Evolutionary conservation across 2,888 invertebrate genomes (phyloP).

Genomic region (Arctia plantaginis): DNA sequence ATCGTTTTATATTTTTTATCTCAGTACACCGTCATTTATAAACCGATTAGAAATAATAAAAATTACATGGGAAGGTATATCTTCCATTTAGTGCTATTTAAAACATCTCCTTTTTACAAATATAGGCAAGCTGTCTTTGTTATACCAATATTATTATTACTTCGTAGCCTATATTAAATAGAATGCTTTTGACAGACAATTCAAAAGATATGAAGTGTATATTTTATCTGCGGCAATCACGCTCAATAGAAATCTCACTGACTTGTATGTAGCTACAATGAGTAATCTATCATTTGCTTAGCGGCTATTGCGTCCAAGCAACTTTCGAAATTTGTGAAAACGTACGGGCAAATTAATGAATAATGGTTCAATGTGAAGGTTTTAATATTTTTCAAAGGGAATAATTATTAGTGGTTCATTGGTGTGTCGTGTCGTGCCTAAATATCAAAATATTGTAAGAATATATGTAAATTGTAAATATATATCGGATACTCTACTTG

Average conservation of each 20-base stretch:
- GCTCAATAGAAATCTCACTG: background rate
- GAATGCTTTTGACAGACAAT: background rate
- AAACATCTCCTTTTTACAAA: too few relatives aligned
- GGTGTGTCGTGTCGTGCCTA: conserved; percentile 43
- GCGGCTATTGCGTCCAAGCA: background rate
- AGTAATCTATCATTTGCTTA: too few relatives aligned
- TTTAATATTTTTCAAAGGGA: conserved; percentile 1
- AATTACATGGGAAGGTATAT: too few relatives aligned
- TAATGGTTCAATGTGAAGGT: background rate
- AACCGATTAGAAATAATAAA: too few relatives aligned
- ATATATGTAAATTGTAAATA: conserved; percentile 56
- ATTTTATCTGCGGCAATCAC: too few relatives aligned
- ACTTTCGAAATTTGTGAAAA: background rate
- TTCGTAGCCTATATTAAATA: background rate
- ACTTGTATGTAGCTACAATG: background rate
- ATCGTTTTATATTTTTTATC: background rate
- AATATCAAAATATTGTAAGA: conserved; percentile 44
- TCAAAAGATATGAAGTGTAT: background rate
- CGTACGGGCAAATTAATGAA: background rate
- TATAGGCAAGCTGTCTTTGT: background rate
- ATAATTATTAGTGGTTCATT: background rate
- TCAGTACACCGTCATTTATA: too few relatives aligned
- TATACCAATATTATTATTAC: background rate
- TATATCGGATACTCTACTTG: conserved; percentile 46
- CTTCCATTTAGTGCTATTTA: too few relatives aligned